Conservation (phyloP, 2,113 vertebrate species). For the Sigmodon hispidus region DNA sequence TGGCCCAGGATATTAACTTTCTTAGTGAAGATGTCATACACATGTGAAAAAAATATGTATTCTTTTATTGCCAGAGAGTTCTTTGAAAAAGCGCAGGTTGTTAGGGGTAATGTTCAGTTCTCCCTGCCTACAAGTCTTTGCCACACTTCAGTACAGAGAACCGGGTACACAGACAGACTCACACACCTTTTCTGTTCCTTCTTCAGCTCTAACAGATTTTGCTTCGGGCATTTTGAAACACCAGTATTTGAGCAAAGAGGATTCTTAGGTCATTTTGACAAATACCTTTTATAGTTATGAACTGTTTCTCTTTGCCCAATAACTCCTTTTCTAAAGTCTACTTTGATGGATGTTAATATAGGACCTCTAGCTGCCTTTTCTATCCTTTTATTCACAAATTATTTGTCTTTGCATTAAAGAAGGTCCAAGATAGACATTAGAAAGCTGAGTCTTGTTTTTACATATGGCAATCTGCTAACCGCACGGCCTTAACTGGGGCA, state of each 20-base stretch:
- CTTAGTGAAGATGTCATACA: neutral
- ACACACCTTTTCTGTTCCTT: neutral
- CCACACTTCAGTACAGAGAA: neutral
- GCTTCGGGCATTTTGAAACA: neutral
- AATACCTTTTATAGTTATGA: slow-evolving; percentile 1
- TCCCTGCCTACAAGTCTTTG: neutral
- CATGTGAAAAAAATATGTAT: neutral
- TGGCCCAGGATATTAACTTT: neutral
- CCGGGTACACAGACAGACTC: neutral
- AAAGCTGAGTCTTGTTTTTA: neutral
- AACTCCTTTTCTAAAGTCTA: slow-evolving; percentile 6
- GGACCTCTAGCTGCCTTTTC: neutral
- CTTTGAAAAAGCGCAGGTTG: neutral
- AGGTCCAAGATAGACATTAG: neutral
- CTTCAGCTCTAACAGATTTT: neutral
- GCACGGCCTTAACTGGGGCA: neutral
- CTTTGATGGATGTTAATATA: neutral
- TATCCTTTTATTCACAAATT: slow-evolving; percentile 42
- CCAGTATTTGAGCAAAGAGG: neutral
- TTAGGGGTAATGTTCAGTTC: neutral
- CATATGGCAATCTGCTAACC: neutral
- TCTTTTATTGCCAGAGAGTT: neutral
- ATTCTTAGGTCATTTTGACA: neutral
- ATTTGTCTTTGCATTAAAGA: slow-evolving; percentile 14
- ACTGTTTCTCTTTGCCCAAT: neutral